A percentile compares a stretch with the other conserved stretches of the same genome.
phyloP scores from a whole-genome alignment of 1,140 invertebrate species.

The Aphelinus certus region DNA sequence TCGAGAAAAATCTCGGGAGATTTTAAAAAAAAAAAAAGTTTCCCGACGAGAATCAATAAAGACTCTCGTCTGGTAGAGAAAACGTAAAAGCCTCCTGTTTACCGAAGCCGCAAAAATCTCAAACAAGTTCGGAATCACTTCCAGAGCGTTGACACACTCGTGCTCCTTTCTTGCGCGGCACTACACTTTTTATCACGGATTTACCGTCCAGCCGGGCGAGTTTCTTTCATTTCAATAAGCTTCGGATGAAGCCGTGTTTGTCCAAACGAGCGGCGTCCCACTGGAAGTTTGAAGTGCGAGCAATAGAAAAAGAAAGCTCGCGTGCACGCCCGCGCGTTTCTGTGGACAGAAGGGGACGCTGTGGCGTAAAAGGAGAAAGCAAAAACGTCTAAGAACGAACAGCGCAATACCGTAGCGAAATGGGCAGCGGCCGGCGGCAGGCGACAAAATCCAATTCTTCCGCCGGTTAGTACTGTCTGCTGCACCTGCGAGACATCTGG shows the following conservation, averaged over 20 bases:
- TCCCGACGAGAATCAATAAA: too few relatives aligned
- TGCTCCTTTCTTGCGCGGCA: too few relatives aligned
- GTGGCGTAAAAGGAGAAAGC: not conserved
- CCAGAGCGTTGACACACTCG: too few relatives aligned
- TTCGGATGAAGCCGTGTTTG: constrained; percentile 8
- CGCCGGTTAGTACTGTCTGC: constrained; percentile 43
- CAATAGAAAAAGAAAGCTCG: constrained; percentile 13
- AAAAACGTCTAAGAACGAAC: constrained; percentile 10
- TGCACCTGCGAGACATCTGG: constrained; percentile 39
- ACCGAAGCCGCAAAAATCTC: too few relatives aligned
- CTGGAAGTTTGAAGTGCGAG: constrained; percentile 7
- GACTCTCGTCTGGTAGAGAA: too few relatives aligned
- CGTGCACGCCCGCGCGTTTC: not conserved
- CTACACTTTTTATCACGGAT: too few relatives aligned
- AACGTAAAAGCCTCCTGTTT: too few relatives aligned
- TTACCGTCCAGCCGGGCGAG: not conserved
- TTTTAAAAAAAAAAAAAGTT: too few relatives aligned
- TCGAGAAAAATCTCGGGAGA: too few relatives aligned
- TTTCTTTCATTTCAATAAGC: not conserved
- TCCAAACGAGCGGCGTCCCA: constrained; percentile 2
- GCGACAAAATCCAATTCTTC: constrained; percentile 47
- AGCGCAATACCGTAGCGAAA: constrained; percentile 28
- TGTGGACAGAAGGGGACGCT: not conserved
- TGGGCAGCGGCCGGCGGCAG: constrained; percentile 20
- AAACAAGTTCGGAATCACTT: too few relatives aligned